Evolutionary conservation across 2,113 vertebrate species (phyloP), one percentile per base, ranked within the genome.

Genomic region (Muntiacus reevesi): DNA sequence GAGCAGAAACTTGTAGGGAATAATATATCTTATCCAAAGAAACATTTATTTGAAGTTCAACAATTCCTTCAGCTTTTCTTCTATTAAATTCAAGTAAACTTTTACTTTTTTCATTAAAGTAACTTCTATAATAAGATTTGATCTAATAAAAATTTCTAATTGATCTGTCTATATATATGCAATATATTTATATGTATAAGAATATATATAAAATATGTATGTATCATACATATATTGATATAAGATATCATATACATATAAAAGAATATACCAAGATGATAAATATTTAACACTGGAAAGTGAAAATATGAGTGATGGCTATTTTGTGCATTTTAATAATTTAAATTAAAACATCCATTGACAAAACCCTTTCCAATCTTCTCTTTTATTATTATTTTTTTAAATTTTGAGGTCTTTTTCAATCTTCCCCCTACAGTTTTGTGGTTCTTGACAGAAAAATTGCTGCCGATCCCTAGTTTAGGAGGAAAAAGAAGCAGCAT

Each of bases 71-170:
- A 15, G 45, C 82, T 91, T 93, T 94, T 71, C 47, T 87, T 89
- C 17, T 81, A 86, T 50, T 95, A 62, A 96, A 60, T 96, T 96
- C 25, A 91, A 96, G 78, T 85, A 59, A 74, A 95, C 78, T 40
- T 87, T 59, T 36, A 45, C 13, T 62, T 83, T 96, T 85, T 74
- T n/a, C n/a, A 93, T 91, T 84, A 57, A 86, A 82, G 4, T 95
- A 1, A 67, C 81, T 87, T 92, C 30, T 67, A 40, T 85, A 91
- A 64, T 83, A 82, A 91, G 36, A 28, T 12, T 78, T 81, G 40
- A 87, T 36, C 40, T 92, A 86, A 89, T 79, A 89, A 96, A 82
- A 40, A 85, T 95, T 79, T 97, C 43, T 93, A 71, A 47, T 59
- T 82, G 54, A 43, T 84, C 15, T 97, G 12, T 67, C 12, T 19